Evolutionary conservation across 2,113 vertebrate species (phyloP), one percentile per base, ranked within the genome.

Genomic region (Marmota flaviventris): DNA sequence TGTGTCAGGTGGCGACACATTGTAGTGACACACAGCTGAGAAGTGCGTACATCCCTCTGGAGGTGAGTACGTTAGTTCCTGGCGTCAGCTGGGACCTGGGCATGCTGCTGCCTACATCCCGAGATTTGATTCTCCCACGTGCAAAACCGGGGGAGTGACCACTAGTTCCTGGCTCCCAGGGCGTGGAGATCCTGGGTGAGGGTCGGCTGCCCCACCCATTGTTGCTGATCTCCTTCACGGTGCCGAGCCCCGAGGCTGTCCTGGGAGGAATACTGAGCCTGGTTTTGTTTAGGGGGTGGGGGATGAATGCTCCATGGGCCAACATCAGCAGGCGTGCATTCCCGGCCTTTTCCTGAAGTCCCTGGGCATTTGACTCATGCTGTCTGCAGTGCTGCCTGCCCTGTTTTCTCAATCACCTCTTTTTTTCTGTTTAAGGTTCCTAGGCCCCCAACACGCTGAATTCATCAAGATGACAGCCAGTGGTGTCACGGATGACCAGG

Each of bases 181-280:
- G 18, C 8, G 14, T 11, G 39, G 10, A 16, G 11, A 7, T 42
- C 20, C 20, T 48, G 27, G n/a, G 45, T 39, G 14, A 86, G 22
- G 2, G 34, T 27, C 5, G 48, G 5, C 34, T 25, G n/a, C 18
- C 25, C 37, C 1, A 4, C 13, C 29, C 4, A 1, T 27, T 16
- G 27, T 9, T 39, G 63, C 7, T 58, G 37, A 4, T 14, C 14
- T 25, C 6, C 24, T 79, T 18, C 39, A 0, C 9, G 48, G 48
- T 13, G 10, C 63, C 45, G 4, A 4, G 29, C 39, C 73, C 24
- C 37, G 32, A 37, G 67, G 53, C 32, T 67, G 69, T 61, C 51
- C 39, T 14, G 39, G 37, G 63, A 69, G 32, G 5, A 22, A 8
- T 56, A 45, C 53, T n/a, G 12, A 8, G 5, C 20, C 20, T 8